Evolutionary conservation across 2,113 vertebrate species (phyloP).

Genomic region (Heterocephalus glaber): DNA sequence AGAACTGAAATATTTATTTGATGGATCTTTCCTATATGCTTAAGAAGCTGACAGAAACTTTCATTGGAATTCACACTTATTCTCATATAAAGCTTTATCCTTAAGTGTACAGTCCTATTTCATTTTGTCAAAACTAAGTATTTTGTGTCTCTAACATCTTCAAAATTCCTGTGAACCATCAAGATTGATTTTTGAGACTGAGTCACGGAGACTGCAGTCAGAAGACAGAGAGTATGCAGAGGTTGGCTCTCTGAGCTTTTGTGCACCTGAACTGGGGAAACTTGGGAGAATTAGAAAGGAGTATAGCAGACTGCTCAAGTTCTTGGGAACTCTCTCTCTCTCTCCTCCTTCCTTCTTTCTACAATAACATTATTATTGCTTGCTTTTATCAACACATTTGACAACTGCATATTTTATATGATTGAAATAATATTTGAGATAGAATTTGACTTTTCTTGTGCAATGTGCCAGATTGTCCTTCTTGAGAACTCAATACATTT

Average conservation of each 20-base stretch:
- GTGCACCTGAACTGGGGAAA: neutral
- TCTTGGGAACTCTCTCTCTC: neutral
- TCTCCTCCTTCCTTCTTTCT: neutral
- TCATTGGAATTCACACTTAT: neutral
- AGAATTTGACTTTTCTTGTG: slow-evolving; percentile 18
- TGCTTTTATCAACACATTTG: neutral
- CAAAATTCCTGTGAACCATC: neutral
- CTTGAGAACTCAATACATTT: neutral
- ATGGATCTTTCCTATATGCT: neutral
- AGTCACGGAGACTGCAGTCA: neutral
- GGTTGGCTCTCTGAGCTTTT: neutral
- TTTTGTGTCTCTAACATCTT: neutral
- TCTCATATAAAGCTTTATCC: neutral
- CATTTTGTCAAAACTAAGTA: neutral
- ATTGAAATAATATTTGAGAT: slow-evolving; percentile 27
- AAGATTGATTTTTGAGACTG: neutral
- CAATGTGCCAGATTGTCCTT: neutral
- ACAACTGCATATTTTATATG: neutral
- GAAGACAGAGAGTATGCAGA: neutral
- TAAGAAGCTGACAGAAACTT: neutral
- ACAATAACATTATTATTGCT: neutral
- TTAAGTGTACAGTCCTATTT: neutral
- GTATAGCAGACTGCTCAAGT: neutral
- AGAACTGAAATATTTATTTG: slow-evolving; percentile 28
- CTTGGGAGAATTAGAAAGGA: neutral